phyloP scores from a whole-genome alignment of 30 jellyfish, hydroid and myxozoan genomes.

The Hydra vulgaris region DNA sequence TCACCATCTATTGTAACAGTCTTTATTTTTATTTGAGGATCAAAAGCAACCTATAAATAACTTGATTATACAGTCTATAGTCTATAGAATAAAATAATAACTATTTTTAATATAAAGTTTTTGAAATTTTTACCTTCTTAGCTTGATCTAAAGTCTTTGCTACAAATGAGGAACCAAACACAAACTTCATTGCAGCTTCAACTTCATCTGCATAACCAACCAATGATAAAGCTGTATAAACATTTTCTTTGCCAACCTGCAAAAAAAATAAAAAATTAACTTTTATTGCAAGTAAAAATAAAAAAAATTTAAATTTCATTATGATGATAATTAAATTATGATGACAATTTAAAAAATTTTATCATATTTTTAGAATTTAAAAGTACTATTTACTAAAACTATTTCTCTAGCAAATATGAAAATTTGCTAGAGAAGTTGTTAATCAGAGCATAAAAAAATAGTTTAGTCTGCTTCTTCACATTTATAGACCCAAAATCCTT shows the following conservation, averaged over 20 bases:
- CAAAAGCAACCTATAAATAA: slow-evolving; percentile 54
- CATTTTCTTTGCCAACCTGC: slow-evolving; percentile 76
- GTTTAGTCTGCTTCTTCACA: too few relatives aligned
- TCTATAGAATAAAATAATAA: too few relatives aligned
- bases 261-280: not conserved
- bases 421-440: too few relatives aligned
- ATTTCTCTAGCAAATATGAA: too few relatives aligned
- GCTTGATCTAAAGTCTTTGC: slow-evolving; percentile 64
- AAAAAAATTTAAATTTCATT: not conserved
- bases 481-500: too few relatives aligned
- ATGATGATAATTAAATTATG: not conserved
- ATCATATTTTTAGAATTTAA: too few relatives aligned
- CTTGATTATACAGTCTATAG: not conserved
- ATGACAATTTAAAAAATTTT: too few relatives aligned
- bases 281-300: not conserved
- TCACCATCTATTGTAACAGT: slow-evolving; percentile 92
- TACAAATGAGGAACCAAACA: slow-evolving; percentile 82
- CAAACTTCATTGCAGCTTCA: slow-evolving; percentile 85
- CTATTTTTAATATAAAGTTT: too few relatives aligned
- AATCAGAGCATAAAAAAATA: too few relatives aligned
- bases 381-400: too few relatives aligned
- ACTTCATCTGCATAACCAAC: slow-evolving; percentile 71
- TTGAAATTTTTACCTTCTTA: slow-evolving; percentile 62
- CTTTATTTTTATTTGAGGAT: slow-evolving; percentile 40
- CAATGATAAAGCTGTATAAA: slow-evolving; percentile 76